Evolutionary conservation across 2,113 vertebrate species (phyloP).

Genomic region (Delphinus delphis): DNA sequence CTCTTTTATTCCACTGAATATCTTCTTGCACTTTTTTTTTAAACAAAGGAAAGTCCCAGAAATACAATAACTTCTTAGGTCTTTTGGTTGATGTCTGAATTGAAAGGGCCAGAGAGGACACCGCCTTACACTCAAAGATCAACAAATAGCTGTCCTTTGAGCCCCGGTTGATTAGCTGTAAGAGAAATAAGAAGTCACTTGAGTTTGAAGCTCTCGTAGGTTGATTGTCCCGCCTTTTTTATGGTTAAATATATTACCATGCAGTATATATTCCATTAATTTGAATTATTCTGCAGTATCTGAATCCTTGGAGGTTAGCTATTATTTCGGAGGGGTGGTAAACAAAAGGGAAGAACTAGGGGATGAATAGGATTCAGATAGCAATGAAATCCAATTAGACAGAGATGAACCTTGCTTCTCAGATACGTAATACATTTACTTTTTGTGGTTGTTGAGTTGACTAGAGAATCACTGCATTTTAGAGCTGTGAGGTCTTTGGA

Average conservation of each 20-base stretch:
- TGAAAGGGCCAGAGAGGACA: constrained; percentile 74
- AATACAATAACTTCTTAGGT: constrained; percentile 73
- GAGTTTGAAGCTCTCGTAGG: constrained; percentile 43
- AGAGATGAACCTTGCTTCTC: background rate
- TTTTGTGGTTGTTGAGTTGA: constrained; percentile 20
- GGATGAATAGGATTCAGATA: background rate
- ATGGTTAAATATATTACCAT: background rate
- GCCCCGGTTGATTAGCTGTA: constrained; percentile 55
- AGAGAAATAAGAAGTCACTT: constrained; percentile 52
- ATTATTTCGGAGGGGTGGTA: background rate
- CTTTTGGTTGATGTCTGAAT: constrained; percentile 69
- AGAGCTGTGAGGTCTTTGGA: background rate
- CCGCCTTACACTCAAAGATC: constrained; percentile 57
- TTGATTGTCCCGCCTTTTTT: background rate
- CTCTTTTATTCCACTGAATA: constrained; percentile 81
- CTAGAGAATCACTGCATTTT: background rate
- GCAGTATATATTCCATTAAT: background rate
- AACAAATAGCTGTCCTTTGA: constrained; percentile 76
- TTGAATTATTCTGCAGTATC: background rate
- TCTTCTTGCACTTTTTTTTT: constrained; percentile 68
- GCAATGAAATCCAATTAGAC: background rate
- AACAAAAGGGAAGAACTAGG: background rate
- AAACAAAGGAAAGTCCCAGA: constrained; percentile 61
- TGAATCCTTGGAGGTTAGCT: background rate
- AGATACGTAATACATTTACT: background rate